Evolutionary conservation across 2,797 vertebrate genomes (phyloP).

Genomic region (Chloroceryle amazona): DNA sequence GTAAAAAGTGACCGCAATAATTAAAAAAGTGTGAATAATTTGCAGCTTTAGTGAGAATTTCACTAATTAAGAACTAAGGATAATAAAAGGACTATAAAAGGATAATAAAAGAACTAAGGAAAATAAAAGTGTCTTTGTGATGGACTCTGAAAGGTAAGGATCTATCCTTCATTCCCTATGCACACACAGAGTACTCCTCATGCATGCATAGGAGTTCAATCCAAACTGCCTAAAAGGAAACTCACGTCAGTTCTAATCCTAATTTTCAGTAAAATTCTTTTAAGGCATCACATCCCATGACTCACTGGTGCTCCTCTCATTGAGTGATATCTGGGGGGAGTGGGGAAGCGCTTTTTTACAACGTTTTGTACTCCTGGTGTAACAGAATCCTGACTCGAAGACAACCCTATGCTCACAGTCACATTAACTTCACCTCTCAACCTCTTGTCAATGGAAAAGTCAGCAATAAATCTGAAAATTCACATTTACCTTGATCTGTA

Average conservation of each 20-base stretch:
- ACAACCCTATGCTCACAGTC: not conserved
- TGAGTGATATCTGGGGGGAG: not conserved
- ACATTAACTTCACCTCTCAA: not conserved
- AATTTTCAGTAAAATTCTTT: not conserved
- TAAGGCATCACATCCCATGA: not conserved
- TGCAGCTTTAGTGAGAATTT: not conserved
- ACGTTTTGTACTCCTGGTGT: not conserved
- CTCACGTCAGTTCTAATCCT: not conserved
- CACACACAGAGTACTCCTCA: not conserved
- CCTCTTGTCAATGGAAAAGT: not conserved
- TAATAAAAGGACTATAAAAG: no score
- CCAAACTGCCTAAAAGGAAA: not conserved
- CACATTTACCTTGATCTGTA: conserved; percentile 93
- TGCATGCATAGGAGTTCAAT: not conserved
- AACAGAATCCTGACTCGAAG: not conserved
- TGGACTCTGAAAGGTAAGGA: not conserved
- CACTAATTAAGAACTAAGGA: not conserved
- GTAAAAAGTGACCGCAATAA: not conserved
- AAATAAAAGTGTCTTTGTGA: not conserved
- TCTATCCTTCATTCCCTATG: not conserved
- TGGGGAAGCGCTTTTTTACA: not conserved
- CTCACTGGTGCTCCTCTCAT: not conserved
- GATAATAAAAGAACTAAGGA: no score
- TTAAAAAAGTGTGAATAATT: not conserved
- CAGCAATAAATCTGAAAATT: not conserved